Evolutionary conservation across 1,140 invertebrate species (phyloP).

Genomic region (Saxidomus purpurata): DNA sequence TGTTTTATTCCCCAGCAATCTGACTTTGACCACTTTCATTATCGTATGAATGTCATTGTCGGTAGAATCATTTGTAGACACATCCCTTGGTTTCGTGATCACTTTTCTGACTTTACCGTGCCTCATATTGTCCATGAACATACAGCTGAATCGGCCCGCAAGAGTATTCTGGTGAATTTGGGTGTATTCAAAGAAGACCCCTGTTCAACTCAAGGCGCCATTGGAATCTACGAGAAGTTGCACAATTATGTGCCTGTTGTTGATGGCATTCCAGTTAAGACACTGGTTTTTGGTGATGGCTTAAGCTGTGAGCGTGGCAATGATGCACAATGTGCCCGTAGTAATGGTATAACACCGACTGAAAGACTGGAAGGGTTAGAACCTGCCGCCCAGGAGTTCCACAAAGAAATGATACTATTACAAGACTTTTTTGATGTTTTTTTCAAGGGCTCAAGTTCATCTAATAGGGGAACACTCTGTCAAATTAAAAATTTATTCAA

Average conservation of each 20-base stretch:
- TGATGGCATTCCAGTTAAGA: neutral
- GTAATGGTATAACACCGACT: neutral
- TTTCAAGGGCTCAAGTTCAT: conserved; percentile 53
- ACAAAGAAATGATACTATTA: conserved; percentile 61
- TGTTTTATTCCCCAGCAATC: too few relatives aligned
- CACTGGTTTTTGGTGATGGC: conserved; percentile 48
- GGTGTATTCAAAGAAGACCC: too few relatives aligned
- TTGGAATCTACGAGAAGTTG: conserved; percentile 32
- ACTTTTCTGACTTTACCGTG: neutral
- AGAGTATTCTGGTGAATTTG: too few relatives aligned
- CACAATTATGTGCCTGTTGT: conserved; percentile 40
- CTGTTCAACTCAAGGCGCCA: conserved; percentile 46
- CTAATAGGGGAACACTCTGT: too few relatives aligned
- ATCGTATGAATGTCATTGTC: too few relatives aligned
- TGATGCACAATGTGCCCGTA: neutral
- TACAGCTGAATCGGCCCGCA: too few relatives aligned
- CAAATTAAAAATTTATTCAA: conserved; percentile 61
- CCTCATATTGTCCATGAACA: conserved; percentile 41
- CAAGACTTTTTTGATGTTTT: conserved; percentile 58
- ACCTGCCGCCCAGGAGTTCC: conserved; percentile 59
- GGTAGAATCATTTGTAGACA: too few relatives aligned
- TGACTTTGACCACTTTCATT: too few relatives aligned
- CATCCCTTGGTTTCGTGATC: neutral
- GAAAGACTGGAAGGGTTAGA: conserved; percentile 60
- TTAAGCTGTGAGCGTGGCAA: conserved; percentile 37